Percentiles rank a stretch among this genome's conserved stretches.
phyloP scores from a whole-genome alignment of 35 echinoderm and acorn worm species.

The Strongylocentrotus purpuratus region DNA sequence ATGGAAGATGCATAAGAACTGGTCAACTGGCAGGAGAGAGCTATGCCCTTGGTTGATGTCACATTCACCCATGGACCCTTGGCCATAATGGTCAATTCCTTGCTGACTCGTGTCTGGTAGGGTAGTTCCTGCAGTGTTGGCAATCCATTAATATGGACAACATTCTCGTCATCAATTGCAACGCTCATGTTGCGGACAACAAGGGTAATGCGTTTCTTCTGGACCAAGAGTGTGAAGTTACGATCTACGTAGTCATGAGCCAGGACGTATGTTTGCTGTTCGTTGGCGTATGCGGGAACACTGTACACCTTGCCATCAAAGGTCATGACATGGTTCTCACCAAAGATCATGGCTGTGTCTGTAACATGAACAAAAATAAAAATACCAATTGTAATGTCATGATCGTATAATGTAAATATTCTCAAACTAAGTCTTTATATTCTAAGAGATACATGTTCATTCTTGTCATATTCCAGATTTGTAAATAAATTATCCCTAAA shows the following conservation, averaged over 20 bases:
- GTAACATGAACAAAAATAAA: no score
- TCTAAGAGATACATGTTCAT: no score
- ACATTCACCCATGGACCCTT: conserved; percentile 88
- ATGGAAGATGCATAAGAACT: conserved; percentile 72
- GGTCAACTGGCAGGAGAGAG: conserved; percentile 65
- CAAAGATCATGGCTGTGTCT: conserved; percentile 87
- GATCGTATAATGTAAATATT: no score
- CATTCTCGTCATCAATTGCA: conserved; percentile 52
- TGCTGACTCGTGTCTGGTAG: conserved; percentile 61
- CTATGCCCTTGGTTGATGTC: conserved; percentile 75
- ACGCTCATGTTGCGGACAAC: conserved; percentile 49
- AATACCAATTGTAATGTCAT: no score
- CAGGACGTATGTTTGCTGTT: conserved; percentile 75
- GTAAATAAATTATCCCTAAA: no score
- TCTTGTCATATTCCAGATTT: no score
- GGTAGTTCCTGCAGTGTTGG: conserved; percentile 60
- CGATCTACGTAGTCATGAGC: conserved; percentile 89
- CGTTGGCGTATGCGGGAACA: conserved; percentile 59
- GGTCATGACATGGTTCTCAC: conserved; percentile 70
- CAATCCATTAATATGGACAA: conserved; percentile 69
- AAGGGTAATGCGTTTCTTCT: conserved; percentile 67
- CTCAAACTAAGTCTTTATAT: no score
- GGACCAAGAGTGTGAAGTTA: conserved; percentile 87
- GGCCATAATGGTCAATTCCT: conserved; percentile 61
- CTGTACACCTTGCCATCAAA: conserved; percentile 84